phyloP scores from a whole-genome alignment of 2,113 vertebrate genomes.

The Hydropotes inermis region DNA sequence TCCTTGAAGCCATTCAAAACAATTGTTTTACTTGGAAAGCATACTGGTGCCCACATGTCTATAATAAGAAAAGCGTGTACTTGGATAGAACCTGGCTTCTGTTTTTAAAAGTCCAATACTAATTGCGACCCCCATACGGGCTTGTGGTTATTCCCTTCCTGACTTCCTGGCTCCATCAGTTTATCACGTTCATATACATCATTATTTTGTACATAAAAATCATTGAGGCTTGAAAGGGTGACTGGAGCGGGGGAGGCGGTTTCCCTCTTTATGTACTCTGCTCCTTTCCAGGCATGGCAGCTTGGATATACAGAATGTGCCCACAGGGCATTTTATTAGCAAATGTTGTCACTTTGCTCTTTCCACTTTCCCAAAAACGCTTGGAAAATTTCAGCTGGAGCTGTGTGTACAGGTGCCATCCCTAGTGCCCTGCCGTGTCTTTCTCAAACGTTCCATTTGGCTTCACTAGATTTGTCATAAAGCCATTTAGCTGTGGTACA shows the following conservation, averaged over 20 bases:
- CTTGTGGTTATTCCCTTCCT: background rate
- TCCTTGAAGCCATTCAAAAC: background rate
- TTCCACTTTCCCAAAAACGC: background rate
- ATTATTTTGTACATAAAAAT: constrained; percentile 58
- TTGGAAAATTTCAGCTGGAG: background rate
- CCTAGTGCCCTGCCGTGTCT: background rate
- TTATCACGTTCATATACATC: constrained; percentile 15
- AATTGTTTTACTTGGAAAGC: background rate
- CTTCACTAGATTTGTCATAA: constrained; percentile 2
- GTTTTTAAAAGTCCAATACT: background rate
- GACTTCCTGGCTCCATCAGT: background rate
- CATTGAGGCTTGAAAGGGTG: constrained; percentile 49
- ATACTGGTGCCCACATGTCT: background rate
- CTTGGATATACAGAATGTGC: background rate
- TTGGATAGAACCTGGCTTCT: background rate
- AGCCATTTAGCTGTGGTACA: background rate
- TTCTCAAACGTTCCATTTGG: constrained; percentile 55
- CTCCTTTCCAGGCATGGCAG: constrained; percentile 3
- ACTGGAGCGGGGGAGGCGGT: background rate
- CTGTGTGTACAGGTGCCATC: constrained; percentile 25
- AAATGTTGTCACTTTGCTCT: constrained; percentile 12
- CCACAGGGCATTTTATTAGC: background rate
- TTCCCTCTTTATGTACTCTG: constrained; percentile 28
- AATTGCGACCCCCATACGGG: background rate
- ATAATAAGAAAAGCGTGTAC: background rate